Evolutionary conservation across 2,113 vertebrate genomes (phyloP).

Genomic region (Baryphthengus martii): DNA sequence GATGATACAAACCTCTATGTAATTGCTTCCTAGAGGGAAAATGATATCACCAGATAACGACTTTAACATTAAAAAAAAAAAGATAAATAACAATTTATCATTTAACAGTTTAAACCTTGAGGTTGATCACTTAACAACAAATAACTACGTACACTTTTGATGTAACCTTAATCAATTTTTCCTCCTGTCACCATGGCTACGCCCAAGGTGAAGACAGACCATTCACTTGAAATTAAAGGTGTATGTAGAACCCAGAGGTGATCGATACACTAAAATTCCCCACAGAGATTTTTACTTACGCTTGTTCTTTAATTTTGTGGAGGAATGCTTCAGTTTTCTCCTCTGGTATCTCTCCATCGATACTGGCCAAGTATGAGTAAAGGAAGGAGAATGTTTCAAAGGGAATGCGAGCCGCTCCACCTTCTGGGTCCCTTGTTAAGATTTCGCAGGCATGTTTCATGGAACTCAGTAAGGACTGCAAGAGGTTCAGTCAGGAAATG

Average conservation of each 20-base stretch:
- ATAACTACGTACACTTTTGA: neutral
- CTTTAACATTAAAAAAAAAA: neutral
- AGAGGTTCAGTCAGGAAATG: neutral
- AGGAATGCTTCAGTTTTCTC: slow-evolving; percentile 72
- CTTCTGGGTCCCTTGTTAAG: slow-evolving; percentile 82
- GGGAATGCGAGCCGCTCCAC: slow-evolving; percentile 78
- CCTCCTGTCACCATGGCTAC: neutral
- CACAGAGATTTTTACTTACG: slow-evolving; percentile 60
- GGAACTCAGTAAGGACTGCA: slow-evolving; percentile 78
- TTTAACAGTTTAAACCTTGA: neutral
- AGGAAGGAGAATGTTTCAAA: slow-evolving; percentile 75
- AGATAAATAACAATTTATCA: neutral
- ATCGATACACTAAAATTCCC: neutral
- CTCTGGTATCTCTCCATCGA: slow-evolving; percentile 77
- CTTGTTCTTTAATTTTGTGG: slow-evolving; percentile 49
- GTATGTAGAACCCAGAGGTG: neutral
- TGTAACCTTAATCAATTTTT: neutral
- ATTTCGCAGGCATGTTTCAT: slow-evolving; percentile 87
- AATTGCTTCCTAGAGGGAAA: neutral
- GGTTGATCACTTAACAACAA: neutral
- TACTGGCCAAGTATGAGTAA: slow-evolving; percentile 82
- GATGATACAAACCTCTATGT: neutral
- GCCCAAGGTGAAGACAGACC: neutral
- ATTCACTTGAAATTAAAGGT: neutral
- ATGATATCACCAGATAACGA: neutral